Percentiles rank a stretch among this genome's conserved stretches.
Evolutionary conservation across 92 coral and sea anemone species (phyloP).

Genomic region (Phenganax marumi): DNA sequence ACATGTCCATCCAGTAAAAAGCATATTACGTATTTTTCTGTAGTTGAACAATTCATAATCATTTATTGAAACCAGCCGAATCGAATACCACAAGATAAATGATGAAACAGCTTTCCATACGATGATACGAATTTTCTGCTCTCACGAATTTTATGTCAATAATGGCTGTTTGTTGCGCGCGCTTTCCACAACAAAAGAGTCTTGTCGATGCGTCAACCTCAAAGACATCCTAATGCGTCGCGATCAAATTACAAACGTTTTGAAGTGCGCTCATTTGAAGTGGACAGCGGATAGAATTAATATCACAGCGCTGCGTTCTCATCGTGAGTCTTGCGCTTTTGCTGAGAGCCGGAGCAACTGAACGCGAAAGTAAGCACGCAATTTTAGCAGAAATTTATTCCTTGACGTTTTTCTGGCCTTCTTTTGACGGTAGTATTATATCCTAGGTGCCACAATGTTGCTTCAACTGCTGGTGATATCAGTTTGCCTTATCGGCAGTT

Average conservation of each 20-base stretch:
- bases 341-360: conserved; percentile 44
- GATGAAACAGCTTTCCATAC: too few relatives aligned
- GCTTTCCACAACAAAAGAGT: conserved; percentile 36
- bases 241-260: conserved; percentile 40
- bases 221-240: not conserved
- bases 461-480: conserved; percentile 36
- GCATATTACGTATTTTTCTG: too few relatives aligned
- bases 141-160: not conserved
- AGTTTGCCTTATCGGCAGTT: conserved; percentile 23
- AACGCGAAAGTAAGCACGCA: conserved; percentile 21
- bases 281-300: conserved; percentile 30
- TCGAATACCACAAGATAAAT: too few relatives aligned
- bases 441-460: conserved; percentile 36
- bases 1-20: too few relatives aligned
- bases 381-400: not conserved
- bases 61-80: too few relatives aligned
- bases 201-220: conserved; percentile 38
- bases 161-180: conserved; percentile 42
- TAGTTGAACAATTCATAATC: too few relatives aligned
- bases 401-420: not conserved
- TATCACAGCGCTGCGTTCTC: conserved; percentile 39
- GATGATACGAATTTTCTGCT: not conserved
- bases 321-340: conserved; percentile 32
- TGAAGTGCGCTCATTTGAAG: conserved; percentile 16
- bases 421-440: not conserved